These are phyloP conservation scores for Globodera rostochiensis DNA, from an alignment of 1,140 invertebrate species.

Conservation along the genomic window DNA sequence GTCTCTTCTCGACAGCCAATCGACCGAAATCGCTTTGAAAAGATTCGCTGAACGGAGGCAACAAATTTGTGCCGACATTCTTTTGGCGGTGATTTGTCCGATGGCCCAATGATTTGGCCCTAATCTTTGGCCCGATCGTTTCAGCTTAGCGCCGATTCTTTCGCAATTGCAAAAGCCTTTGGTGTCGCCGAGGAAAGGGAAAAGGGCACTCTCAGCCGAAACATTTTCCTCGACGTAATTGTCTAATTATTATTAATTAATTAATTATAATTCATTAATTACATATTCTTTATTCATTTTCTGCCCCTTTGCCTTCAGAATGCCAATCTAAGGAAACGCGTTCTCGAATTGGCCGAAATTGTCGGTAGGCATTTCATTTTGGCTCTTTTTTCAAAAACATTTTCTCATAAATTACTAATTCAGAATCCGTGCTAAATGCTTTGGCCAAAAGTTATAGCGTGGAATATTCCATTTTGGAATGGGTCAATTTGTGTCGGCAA, in stretches of 20 bases:
- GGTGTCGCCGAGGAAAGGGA: slow-evolving; percentile 10
- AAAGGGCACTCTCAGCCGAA: not conserved
- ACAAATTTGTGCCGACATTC: slow-evolving; percentile 44
- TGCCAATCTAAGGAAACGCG: slow-evolving; percentile 32
- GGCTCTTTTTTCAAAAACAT: not conserved
- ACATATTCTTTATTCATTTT: not conserved
- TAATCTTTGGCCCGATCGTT: slow-evolving; percentile 1
- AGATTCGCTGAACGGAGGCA: slow-evolving; percentile 40
- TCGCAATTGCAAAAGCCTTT: slow-evolving; percentile 30
- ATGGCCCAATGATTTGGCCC: not conserved
- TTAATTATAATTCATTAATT: not conserved
- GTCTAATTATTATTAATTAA: not conserved
- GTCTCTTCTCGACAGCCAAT: slow-evolving; percentile 36
- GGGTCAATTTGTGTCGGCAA: slow-evolving; percentile 48
- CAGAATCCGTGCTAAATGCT: slow-evolving; percentile 41
- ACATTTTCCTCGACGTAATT: not conserved
- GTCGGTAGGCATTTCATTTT: slow-evolving; percentile 27
- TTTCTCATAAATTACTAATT: slow-evolving; percentile 7
- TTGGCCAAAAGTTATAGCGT: slow-evolving; percentile 42
- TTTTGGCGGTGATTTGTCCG: slow-evolving; percentile 28
- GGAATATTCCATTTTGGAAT: slow-evolving; percentile 46
- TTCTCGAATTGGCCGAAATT: slow-evolving; percentile 39
- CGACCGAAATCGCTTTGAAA: slow-evolving; percentile 42
- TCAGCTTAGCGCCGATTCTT: slow-evolving; percentile 39
- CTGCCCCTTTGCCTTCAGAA: slow-evolving; percentile 24